Evolutionary conservation across 2,888 invertebrate species (phyloP), one percentile per base, ranked within the genome.

Genomic region (Eubasilissa splendida): DNA sequence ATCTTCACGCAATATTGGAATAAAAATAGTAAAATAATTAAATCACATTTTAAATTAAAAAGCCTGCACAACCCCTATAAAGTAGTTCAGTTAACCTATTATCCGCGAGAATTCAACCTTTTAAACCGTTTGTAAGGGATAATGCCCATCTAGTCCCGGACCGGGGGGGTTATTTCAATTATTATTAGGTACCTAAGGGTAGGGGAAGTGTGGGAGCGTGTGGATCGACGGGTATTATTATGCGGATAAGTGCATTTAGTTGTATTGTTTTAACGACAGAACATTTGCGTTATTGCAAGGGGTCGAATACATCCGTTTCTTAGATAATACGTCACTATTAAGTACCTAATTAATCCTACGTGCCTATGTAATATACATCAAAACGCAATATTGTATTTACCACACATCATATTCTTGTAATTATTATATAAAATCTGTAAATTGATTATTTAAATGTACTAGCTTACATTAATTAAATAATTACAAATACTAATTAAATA

Each of bases 141-240:
- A 4, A 63, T 63, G 12, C 42, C 12, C 63, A 12, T 42, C 63
- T 42, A 33, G 31, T 31, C 42, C 63, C n/a, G 63, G 63, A 63
- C 33, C 63, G 63, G 11, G n/a, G 63, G 63, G 63, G 63, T 63
- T 33, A 33, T 63, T 63, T 63, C 63, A 63, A 63, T 63, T 63
- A 63, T 63, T 63, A 63, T 63, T 31, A 33, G 31, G 42, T 12
- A 63, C 22, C 31, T 11, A 31, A 31, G 63, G 63, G 63, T 22
- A 33, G 12, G 63, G 63, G 42, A 33, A 33, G 63, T 12, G 63
- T 12, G 33, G 33, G 7, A 7, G 42, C 4, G 42, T 42, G 42
- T 42, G 42, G 42, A 22, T 22, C 42, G 42, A 22, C 42, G 42
- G 42, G 42, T 42, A 42, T 42, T 4, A 42, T 42, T 42, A 2